Percentiles rank a stretch among this genome's conserved stretches.
phyloP scores from a whole-genome alignment of 2,888 invertebrate genomes.

The Drosophila fungiperda region DNA sequence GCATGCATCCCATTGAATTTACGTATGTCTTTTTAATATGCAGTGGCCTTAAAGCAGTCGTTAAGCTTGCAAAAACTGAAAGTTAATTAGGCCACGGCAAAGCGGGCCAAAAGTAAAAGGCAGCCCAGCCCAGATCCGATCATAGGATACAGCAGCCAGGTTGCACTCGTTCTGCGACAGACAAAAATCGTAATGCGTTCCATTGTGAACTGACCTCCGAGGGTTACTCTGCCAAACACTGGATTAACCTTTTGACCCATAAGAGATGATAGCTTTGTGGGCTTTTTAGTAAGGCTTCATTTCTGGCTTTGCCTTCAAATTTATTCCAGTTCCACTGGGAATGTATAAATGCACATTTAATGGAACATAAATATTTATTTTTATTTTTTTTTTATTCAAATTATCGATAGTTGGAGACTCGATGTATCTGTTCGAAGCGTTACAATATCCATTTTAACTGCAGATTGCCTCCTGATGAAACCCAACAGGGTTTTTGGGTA shows the following conservation, averaged over 20 bases:
- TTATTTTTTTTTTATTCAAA: not conserved
- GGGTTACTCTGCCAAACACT: slow-evolving; percentile 27
- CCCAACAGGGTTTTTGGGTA: not conserved
- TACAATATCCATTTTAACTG: not conserved
- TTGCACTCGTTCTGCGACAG: slow-evolving; percentile 46
- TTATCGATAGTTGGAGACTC: not conserved
- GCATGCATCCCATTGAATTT: slow-evolving; percentile 10
- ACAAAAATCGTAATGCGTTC: slow-evolving; percentile 11
- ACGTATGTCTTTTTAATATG: slow-evolving; percentile 8
- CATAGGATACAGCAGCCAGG: slow-evolving; percentile 31
- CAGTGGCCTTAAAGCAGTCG: slow-evolving; percentile 31
- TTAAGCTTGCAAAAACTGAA: slow-evolving; percentile 42
- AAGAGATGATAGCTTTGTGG: slow-evolving; percentile 42
- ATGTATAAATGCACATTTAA: not conserved
- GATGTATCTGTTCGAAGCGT: not conserved
- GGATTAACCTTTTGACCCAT: slow-evolving; percentile 66
- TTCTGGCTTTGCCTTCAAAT: not conserved
- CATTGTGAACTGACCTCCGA: not conserved
- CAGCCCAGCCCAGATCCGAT: slow-evolving; percentile 8
- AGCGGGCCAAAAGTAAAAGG: slow-evolving; percentile 57
- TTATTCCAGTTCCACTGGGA: not conserved
- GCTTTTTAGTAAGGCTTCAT: slow-evolving; percentile 24
- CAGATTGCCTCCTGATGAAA: not conserved
- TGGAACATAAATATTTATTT: not conserved
- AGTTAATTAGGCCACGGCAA: slow-evolving; percentile 47